A percentile compares a stretch with the other conserved stretches of the same genome.
These are phyloP conservation scores for Salvator merianae DNA, from an alignment of 2,113 vertebrate genomes.

Conservation along the genomic window DNA sequence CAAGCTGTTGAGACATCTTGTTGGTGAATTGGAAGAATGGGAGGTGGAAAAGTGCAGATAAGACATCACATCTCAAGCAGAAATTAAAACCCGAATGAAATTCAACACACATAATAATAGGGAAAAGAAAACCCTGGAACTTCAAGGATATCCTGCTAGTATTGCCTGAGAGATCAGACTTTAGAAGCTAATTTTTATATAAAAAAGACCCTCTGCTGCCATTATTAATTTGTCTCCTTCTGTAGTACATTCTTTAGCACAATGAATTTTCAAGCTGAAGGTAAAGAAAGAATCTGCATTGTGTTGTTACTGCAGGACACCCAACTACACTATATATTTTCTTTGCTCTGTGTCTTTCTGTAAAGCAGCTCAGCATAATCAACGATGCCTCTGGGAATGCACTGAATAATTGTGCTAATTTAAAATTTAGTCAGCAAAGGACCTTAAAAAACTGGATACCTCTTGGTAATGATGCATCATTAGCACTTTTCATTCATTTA, in stretches of 20 bases:
- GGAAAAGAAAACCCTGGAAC: neutral
- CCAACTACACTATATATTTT: constrained; percentile 53
- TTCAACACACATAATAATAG: neutral
- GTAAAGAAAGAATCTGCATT: constrained; percentile 1
- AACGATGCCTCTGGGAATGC: constrained; percentile 65
- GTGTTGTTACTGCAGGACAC: constrained; percentile 38
- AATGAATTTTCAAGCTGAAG: neutral
- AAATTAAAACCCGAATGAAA: constrained; percentile 33
- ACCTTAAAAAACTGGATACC: constrained; percentile 73
- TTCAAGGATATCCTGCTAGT: constrained; percentile 4
- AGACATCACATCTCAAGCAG: neutral
- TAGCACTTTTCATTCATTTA: constrained; percentile 75
- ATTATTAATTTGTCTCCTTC: constrained; percentile 13
- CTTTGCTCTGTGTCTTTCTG: constrained; percentile 48
- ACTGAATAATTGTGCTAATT: constrained; percentile 77
- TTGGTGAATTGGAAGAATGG: neutral
- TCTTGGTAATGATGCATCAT: constrained; percentile 74
- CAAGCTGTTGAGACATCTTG: constrained; percentile 19
- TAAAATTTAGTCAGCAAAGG: constrained; percentile 76
- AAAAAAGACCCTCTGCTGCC: neutral
- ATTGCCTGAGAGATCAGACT: neutral
- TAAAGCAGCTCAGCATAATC: constrained; percentile 64
- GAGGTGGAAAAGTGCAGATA: neutral
- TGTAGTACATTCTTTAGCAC: neutral
- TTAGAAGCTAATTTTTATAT: neutral